phyloP scores from a whole-genome alignment of 2,113 vertebrate genomes.

The Benitochromis conjunctus region DNA sequence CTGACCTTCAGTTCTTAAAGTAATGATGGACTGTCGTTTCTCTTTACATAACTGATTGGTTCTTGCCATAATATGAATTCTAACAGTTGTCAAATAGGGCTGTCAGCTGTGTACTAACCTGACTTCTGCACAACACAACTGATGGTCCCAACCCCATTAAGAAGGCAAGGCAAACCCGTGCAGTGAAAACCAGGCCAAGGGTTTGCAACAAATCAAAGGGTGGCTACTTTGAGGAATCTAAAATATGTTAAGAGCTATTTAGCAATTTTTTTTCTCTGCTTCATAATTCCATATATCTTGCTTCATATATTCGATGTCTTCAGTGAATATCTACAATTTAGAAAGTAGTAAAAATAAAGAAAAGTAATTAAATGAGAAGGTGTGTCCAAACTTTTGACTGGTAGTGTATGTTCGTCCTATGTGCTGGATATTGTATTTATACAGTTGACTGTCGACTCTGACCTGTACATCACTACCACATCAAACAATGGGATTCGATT shows the following conservation, averaged over 20 bases:
- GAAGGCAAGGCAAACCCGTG: not conserved
- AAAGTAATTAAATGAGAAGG: not conserved
- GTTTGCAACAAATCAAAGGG: not conserved
- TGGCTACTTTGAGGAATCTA: not conserved
- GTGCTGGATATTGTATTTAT: not conserved
- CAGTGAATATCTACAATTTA: not conserved
- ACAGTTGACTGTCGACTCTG: not conserved
- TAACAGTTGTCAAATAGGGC: too few species aligned
- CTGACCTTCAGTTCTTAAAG: too few species aligned
- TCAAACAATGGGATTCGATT: not conserved
- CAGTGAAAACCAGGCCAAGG: rapidly evolving
- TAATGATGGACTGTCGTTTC: too few species aligned
- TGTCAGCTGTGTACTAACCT: not conserved
- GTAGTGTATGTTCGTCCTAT: not conserved
- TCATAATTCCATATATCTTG: not conserved
- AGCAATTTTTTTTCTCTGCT: not conserved
- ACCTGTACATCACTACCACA: constrained; percentile 1
- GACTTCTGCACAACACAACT: not conserved
- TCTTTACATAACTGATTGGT: too few species aligned
- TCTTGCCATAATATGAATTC: too few species aligned
- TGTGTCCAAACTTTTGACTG: not conserved
- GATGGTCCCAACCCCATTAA: not conserved
- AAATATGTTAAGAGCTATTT: not conserved
- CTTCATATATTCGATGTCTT: not conserved
- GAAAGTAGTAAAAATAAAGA: not conserved